Percentiles rank a stretch among this genome's conserved stretches.
These are phyloP conservation scores for Leptothorax acervorum DNA, from an alignment of 2,888 invertebrate genomes.

Conservation along the genomic window DNA sequence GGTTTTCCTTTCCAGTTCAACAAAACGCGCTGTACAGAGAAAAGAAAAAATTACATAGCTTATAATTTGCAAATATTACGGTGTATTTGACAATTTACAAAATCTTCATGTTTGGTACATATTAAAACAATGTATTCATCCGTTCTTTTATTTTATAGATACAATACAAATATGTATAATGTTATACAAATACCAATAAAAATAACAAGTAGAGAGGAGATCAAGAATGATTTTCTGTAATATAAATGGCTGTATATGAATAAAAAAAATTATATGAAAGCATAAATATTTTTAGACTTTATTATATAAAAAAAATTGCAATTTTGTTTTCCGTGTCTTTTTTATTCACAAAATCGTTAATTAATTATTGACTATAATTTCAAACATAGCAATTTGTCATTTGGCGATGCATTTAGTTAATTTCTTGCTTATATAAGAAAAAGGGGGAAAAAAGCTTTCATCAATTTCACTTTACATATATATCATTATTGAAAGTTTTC, in stretches of 20 bases:
- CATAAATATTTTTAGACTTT: not conserved
- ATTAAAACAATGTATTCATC: not conserved
- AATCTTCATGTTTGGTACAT: not conserved
- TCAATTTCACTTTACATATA: not conserved
- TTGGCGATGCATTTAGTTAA: not conserved
- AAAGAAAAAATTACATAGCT: slow-evolving; percentile 88
- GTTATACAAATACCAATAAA: not conserved
- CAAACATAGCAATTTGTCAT: not conserved
- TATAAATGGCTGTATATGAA: not conserved
- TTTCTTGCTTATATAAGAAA: not conserved
- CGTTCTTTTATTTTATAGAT: not conserved
- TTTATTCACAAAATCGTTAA: not conserved
- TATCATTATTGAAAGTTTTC: slow-evolving; percentile 40
- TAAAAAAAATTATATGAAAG: not conserved
- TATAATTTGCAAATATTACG: slow-evolving; percentile 17
- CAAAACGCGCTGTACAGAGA: slow-evolving; percentile 89
- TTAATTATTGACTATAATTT: not conserved
- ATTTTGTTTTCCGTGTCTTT: not conserved
- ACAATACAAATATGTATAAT: not conserved
- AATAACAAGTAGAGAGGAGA: not conserved
- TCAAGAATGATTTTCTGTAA: not conserved
- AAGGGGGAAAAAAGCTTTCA: not conserved
- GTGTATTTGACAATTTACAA: not conserved
- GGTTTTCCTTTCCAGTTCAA: slow-evolving; percentile 89
- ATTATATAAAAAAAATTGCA: not conserved